These are phyloP conservation scores for Grallaria varia DNA, from an alignment of 2,113 vertebrate genomes.

Conservation along the genomic window DNA sequence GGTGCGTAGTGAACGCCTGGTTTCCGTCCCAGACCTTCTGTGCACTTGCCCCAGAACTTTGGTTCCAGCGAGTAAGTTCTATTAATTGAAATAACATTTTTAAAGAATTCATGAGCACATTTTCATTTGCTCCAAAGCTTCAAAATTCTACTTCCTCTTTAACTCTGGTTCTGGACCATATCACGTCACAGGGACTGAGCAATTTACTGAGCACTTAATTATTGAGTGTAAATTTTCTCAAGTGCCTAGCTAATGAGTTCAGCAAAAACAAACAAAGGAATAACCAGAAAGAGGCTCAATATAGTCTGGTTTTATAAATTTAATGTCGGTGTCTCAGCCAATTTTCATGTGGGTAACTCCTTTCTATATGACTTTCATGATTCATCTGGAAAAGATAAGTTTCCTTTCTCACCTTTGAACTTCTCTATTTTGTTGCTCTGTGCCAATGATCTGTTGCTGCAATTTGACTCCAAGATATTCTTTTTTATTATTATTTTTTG, in stretches of 20 bases:
- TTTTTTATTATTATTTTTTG: background rate
- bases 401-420: background rate
- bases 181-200: background rate
- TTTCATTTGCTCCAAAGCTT: background rate
- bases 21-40: background rate
- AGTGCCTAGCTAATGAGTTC: background rate
- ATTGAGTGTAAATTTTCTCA: background rate
- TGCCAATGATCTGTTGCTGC: background rate
- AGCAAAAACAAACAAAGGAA: background rate
- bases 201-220: conserved; percentile 2
- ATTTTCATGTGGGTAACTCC: background rate
- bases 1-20: background rate
- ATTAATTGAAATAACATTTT: background rate
- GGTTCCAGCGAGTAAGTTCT: background rate
- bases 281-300: background rate
- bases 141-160: background rate
- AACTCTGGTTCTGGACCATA: background rate
- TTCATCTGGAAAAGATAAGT: background rate
- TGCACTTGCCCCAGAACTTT: background rate
- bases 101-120: background rate
- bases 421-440: background rate
- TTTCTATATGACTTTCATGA: background rate
- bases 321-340: background rate
- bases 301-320: background rate
- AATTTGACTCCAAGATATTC: background rate